These are phyloP conservation scores for Panulirus ornatus DNA, from an alignment of 1,140 invertebrate genomes.

Conservation along the genomic window DNA sequence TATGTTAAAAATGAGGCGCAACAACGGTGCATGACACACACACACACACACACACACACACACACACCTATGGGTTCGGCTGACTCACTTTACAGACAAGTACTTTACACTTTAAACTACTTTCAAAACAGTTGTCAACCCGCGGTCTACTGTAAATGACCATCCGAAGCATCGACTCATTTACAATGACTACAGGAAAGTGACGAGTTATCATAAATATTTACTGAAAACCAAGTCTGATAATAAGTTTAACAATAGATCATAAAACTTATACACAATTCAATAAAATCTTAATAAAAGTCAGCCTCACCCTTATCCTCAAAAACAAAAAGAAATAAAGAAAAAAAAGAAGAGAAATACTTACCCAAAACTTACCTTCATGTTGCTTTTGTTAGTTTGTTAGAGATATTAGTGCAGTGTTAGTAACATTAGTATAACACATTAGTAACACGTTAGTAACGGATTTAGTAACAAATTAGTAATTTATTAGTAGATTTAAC, in stretches of 20 bases:
- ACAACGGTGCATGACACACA: too few species aligned
- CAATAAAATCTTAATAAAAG: not conserved
- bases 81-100: too few species aligned
- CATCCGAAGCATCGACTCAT: too few species aligned
- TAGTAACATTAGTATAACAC: not conserved
- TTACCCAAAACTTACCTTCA: slow-evolving; percentile 25
- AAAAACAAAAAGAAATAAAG: not conserved
- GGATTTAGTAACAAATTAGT: not conserved
- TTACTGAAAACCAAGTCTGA: too few species aligned
- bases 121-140: too few species aligned
- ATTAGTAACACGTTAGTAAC: not conserved
- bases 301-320: not conserved
- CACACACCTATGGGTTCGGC: too few species aligned
- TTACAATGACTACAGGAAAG: too few species aligned
- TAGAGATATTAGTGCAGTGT: not conserved
- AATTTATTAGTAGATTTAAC: not conserved
- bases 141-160: too few species aligned
- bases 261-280: not conserved
- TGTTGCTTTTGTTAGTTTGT: slow-evolving; percentile 23
- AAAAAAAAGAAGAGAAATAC: not conserved
- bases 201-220: too few species aligned
- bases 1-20: too few species aligned
- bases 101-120: too few species aligned
- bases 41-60: too few species aligned
- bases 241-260: not conserved